Evolutionary conservation across 2,888 invertebrate genomes (phyloP), one percentile per base, ranked within the genome.

Genomic region (Melanostoma scalare): DNA sequence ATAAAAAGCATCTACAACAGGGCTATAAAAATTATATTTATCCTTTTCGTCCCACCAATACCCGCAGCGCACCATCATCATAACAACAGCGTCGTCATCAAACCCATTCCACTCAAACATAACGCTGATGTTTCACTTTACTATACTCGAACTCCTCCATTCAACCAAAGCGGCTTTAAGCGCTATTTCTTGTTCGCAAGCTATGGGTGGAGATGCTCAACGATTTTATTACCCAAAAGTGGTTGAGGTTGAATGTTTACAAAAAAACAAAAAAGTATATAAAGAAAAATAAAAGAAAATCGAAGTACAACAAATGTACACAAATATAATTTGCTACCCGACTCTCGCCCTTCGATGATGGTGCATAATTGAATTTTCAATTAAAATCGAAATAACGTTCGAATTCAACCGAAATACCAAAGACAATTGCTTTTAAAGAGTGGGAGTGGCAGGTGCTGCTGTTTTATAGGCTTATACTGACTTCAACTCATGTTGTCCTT

Each of bases 291-390:
- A 56, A 33, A 44, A 40, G 63, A n/a, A 71, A 38, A 53, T 36
- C n/a, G 40, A 48, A 48, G 40, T 52, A 36, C 40, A 65, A 55
- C 40, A 20, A 20, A 20, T 38, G 9, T 31, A 31, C 10, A 10
- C 50, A 61, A 74, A 63, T 48, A 55, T 58, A 58, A 63, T 74
- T 55, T 72, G 20, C 31, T 46, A 55, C 63, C 60, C 53, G 38
- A 33, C 9, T 9, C 5, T 40, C 30, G 4, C 8, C 46, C 44
- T 31, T 50, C 63, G 50, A 71, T 58, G 58, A 71, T 72, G 76
- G 73, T 63, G 63, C 63, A 63, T 84, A 84, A 84, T 84, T 84
- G 84, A 79, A 84, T 84, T 84, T 84, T 75, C 79, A 84, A 79
- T 79, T 84, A 79, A 79, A 84, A 84, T 71, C 67, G 67, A 69